These are phyloP conservation scores for Helogale parvula DNA, from an alignment of 2,113 vertebrate genomes.

Conservation along the genomic window DNA sequence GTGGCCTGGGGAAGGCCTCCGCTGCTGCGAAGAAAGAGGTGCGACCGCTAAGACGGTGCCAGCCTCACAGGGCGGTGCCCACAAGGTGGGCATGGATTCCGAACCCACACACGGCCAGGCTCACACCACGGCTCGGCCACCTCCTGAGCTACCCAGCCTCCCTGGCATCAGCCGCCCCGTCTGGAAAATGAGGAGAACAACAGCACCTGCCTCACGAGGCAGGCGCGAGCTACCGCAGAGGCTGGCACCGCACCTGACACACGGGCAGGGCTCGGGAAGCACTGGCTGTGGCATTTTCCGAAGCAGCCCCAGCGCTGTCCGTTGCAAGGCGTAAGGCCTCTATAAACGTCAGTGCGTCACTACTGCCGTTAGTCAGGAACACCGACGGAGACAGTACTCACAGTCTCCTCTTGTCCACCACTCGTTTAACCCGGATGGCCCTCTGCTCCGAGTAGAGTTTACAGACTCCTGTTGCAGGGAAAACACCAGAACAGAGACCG, in stretches of 20 bases:
- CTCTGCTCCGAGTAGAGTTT: slow-evolving; percentile 98
- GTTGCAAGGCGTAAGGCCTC: rapidly evolving
- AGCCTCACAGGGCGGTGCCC: neutral
- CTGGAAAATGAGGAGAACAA: neutral
- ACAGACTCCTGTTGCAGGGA: slow-evolving; percentile 91
- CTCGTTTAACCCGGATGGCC: slow-evolving; percentile 95
- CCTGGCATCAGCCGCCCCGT: neutral
- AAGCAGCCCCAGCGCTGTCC: neutral
- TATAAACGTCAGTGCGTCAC: rapidly evolving
- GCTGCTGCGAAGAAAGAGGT: neutral
- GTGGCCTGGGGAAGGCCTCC: neutral
- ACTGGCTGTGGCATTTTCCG: rapidly evolving
- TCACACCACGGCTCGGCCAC: neutral
- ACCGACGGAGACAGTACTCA: slow-evolving; percentile 84
- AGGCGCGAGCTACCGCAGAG: neutral
- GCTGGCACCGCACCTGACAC: neutral
- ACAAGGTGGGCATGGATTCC: neutral
- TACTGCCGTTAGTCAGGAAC: neutral
- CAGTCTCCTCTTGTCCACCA: slow-evolving; percentile 98
- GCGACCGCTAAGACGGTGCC: neutral
- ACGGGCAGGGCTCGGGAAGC: rapidly evolving
- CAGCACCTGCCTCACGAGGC: neutral
- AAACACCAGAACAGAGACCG: slow-evolving; percentile 28
- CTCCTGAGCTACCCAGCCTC: neutral
- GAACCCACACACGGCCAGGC: neutral